Base-by-base conservation (phyloP, 2,113 vertebrate genomes). In the Eulemur macaco region DNA sequence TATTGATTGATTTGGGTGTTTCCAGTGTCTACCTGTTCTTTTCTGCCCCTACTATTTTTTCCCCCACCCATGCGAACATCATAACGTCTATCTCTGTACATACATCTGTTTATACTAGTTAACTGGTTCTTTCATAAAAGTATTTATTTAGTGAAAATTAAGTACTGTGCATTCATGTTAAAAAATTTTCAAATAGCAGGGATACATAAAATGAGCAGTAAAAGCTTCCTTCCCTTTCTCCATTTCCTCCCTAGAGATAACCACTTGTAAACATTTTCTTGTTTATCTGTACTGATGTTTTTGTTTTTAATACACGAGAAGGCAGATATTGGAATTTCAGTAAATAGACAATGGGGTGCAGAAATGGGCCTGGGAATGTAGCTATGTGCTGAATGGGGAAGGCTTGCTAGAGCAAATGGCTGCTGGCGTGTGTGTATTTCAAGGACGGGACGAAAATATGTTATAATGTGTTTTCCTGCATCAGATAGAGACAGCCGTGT, bases 61-160 rank as follows among this genome's bases (percentile, higher is more conserved):
- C 0, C 5, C 15, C 23, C 6, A 90, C 17, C 29, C 56, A 50
- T 50, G 63, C 56, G 34, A 58, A 94, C 52, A 47, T 10, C 39
- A 3, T 56, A 86, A 21, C 45, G 81, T 89, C 42, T 63, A 0
- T 73, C 8, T 8, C 34, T 84, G 6, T 71, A 10, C 11, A 69
- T 68, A 17, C 11, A 39, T 73, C 45, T 88, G 86, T 93, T 74
- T 50, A 81, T 5, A 76, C 21, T 34, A 77, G 37, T 37, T 81
- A 91, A 58, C 37, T 91, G n/a, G 20, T 91, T 88, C 18, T 94
- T 60, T 95, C 17, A 89, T 60, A 69, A 84, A 89, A 73, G 34
- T 74, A 34, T 34, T n/a, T 68, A 50, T 76, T 63, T 77, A 50
- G 34, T 45, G 18, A 91, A 88, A 88, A 73, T 37, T 71, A 66